Evolutionary conservation across 92 coral and sea anemone genomes (phyloP), one percentile per base, ranked within the genome.

Genomic region (Parazoanthus swiftii): DNA sequence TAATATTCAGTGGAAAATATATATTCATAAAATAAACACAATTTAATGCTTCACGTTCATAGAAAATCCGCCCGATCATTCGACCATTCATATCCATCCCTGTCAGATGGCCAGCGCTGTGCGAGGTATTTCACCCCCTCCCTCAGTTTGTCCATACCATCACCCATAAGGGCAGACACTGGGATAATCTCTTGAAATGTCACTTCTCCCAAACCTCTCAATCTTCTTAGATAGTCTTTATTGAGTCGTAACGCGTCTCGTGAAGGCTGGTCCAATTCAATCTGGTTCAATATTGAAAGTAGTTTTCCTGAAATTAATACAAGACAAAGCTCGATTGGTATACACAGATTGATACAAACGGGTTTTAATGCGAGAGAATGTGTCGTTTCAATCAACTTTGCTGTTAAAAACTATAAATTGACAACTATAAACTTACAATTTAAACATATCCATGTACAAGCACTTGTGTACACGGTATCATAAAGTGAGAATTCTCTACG

Each of bases 151-250:
- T 93, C 94, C 63, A 91, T 37, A 11, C 98, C 98, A 43, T 89
- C 89, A 38, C 94, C 92, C 42, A 89, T 91, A 37, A 93, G 50
- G 8, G 94, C 94, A 37, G 98, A 93, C 29, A 95, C 56, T 23
- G 98, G 98, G 21, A 93, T 89, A 36, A 95, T 70, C 79, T 92
- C 91, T 66, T 85, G 89, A 71, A 92, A 92, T 44, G 76, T 89
- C 59, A 90, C 82, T 42, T 23, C 75, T 14, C 82, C 89, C 33
- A 86, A 48, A 23, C 82, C 81, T 86, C 89, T 86, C 73, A 70
- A 63, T 71, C 87, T 84, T 50, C 87, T 18, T 14, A 84, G 77
- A 23, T 13, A 84, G 68, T 84, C 87, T 73, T 84, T 84, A 50
- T 84, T 84, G 14, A 8, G 18, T 46, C 42, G 70, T 54, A 84